phyloP scores from a whole-genome alignment of 2,888 invertebrate species.

The Achlya flavicornis region DNA sequence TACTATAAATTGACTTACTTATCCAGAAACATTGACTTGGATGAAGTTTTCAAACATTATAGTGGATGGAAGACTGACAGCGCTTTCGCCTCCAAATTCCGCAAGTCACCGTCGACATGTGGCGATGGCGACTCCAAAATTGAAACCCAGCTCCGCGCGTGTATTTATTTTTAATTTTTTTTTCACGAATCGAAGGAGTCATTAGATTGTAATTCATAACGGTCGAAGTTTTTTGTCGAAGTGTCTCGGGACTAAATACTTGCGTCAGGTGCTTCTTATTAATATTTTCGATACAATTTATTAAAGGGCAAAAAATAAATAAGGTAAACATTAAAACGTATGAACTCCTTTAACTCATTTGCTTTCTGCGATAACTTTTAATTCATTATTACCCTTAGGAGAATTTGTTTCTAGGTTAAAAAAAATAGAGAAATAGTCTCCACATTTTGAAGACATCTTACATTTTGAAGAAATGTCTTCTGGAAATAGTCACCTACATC shows the following conservation, averaged over 20 bases:
- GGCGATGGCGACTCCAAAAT: conserved; percentile 73
- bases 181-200: conserved; percentile 68
- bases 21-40: background rate
- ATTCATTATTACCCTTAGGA: background rate
- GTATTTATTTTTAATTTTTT: conserved; percentile 66
- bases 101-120: conserved; percentile 80
- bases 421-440: too few relatives aligned
- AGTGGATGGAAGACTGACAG: conserved; percentile 18
- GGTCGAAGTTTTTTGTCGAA: conserved; percentile 65
- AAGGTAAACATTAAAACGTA: conserved; percentile 41
- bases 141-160: conserved; percentile 63
- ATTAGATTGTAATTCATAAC: conserved; percentile 79
- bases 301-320: conserved; percentile 51
- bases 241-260: conserved; percentile 42
- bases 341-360: conserved; percentile 39
- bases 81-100: conserved; percentile 11
- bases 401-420: too few relatives aligned
- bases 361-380: conserved; percentile 23
- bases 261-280: conserved; percentile 62
- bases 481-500: too few relatives aligned
- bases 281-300: conserved; percentile 53
- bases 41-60: background rate
- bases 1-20: background rate
- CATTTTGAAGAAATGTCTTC: too few relatives aligned
- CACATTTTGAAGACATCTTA: too few relatives aligned